Percentiles rank a stretch among this genome's conserved stretches.
Conservation (phyloP, 2,888 invertebrate genomes). For the Phania funesta region DNA sequence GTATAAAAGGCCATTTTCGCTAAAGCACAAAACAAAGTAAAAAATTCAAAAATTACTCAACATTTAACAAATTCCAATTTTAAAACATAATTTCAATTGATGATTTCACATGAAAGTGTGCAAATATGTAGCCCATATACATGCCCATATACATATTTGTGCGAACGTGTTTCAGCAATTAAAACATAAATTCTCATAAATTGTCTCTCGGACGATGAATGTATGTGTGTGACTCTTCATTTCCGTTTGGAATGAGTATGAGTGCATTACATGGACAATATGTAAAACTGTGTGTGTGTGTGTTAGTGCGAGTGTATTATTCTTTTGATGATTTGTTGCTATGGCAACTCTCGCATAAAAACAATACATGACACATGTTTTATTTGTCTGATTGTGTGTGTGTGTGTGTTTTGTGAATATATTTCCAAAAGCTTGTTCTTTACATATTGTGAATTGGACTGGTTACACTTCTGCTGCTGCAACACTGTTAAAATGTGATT, state of each 20-base stretch:
- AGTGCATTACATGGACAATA: not conserved
- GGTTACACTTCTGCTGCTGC: not conserved
- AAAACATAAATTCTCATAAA: slow-evolving; percentile 63
- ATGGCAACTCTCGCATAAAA: slow-evolving; percentile 67
- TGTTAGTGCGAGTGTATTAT: slow-evolving; percentile 58
- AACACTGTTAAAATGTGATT: slow-evolving; percentile 56
- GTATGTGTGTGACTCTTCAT: not conserved
- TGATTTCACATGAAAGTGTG: slow-evolving; percentile 17
- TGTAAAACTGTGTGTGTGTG: not conserved
- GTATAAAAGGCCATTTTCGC: not conserved
- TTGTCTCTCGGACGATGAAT: slow-evolving; percentile 11
- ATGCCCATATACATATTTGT: slow-evolving; percentile 3
- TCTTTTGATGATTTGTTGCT: slow-evolving; percentile 77
- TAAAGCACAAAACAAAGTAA: not conserved
- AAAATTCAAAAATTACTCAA: not conserved
- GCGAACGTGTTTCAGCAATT: slow-evolving; percentile 55
- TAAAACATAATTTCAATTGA: slow-evolving; percentile 36
- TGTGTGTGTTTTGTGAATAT: not conserved
- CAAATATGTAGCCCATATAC: not conserved
- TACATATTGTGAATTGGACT: slow-evolving; percentile 24
- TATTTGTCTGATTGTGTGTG: slow-evolving; percentile 13
- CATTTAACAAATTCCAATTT: slow-evolving; percentile 10
- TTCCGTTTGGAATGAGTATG: not conserved
- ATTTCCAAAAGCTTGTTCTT: slow-evolving; percentile 5
- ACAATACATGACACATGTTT: slow-evolving; percentile 46